Conservation (phyloP, 1,140 invertebrate species). For the Pseudomyrmex pallidus region DNA sequence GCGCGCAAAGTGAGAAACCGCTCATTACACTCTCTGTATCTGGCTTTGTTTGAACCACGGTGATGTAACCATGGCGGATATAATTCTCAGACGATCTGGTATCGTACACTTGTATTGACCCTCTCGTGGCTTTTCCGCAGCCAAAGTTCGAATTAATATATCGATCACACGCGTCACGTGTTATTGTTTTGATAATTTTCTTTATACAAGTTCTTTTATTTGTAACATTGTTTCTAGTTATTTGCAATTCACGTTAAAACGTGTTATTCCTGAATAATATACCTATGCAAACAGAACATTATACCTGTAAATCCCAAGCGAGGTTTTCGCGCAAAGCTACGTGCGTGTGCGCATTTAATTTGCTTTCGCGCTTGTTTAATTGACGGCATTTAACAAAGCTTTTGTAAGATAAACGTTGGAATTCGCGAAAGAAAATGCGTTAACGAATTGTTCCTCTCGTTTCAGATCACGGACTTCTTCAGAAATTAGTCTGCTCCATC, state of each 20-base stretch:
- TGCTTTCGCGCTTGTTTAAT: not conserved
- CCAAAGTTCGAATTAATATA: not conserved
- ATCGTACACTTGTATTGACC: no score
- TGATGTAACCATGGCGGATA: slow-evolving; percentile 28
- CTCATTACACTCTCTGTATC: slow-evolving; percentile 44
- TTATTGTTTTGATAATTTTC: no score
- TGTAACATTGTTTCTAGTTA: no score
- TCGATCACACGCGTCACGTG: no score
- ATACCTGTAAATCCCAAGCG: not conserved
- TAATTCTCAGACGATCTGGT: not conserved
- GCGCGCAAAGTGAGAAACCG: slow-evolving; percentile 38
- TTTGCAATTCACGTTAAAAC: no score
- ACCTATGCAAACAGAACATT: not conserved
- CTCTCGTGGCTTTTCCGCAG: no score
- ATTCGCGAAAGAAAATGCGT: not conserved
- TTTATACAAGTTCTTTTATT: no score
- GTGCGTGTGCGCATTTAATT: not conserved
- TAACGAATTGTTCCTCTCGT: slow-evolving; percentile 19
- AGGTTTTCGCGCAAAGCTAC: not conserved
- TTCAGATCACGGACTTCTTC: slow-evolving; percentile 56
- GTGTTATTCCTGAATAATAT: no score
- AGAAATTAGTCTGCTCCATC: slow-evolving; percentile 46
- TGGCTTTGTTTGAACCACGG: slow-evolving; percentile 40
- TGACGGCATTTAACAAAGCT: not conserved
- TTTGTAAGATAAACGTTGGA: slow-evolving; percentile 7